phyloP scores from a whole-genome alignment of 2,113 vertebrate species.

The Rhea americana region DNA sequence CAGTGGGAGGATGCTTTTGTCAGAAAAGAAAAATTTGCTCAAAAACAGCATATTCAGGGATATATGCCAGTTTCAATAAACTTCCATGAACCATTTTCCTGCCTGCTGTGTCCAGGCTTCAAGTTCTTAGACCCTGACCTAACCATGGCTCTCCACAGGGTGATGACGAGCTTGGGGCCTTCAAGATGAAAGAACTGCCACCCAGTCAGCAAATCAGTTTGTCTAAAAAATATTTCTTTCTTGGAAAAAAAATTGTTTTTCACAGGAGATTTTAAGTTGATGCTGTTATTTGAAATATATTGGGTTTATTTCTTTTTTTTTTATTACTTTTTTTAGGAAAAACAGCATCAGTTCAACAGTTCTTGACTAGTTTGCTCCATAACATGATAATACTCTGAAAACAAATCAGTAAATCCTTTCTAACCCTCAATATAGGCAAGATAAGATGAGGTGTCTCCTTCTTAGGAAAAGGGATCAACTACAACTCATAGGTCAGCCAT shows the following conservation, averaged over 20 bases:
- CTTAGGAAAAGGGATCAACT: neutral
- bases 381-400: neutral
- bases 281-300: neutral
- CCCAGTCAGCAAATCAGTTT: neutral
- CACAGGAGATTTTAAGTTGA: neutral
- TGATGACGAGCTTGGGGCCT: neutral
- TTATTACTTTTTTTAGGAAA: neutral
- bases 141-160: neutral
- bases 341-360: neutral
- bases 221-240: neutral
- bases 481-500: neutral
- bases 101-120: neutral
- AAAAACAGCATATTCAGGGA: neutral
- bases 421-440: neutral
- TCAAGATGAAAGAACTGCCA: neutral
- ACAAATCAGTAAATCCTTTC: neutral
- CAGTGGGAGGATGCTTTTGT: accelerated
- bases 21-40: neutral
- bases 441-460: neutral
- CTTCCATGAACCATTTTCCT: neutral
- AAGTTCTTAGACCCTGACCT: neutral
- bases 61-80: neutral
- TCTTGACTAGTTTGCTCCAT: neutral
- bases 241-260: neutral
- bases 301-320: neutral